Evolutionary conservation across 1,140 invertebrate species (phyloP).

Genomic region (Drosophila kepulauana): DNA sequence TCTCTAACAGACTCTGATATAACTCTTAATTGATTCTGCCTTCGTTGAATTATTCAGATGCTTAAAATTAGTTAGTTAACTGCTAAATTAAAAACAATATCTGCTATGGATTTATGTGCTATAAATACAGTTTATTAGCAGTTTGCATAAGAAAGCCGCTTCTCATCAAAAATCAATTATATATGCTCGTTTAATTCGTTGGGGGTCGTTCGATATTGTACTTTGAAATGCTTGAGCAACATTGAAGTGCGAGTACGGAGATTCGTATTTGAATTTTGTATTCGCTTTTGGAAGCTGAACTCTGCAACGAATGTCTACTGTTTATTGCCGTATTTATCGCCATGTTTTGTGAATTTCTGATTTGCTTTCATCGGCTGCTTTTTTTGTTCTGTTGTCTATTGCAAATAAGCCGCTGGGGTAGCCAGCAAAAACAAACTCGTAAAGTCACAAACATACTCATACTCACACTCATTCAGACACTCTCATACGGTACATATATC

Average conservation of each 20-base stretch:
- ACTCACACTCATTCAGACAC: background rate
- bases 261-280: background rate
- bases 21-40: constrained; percentile 2
- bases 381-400: background rate
- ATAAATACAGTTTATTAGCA: constrained; percentile 9
- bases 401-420: constrained; percentile 11
- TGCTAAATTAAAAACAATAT: background rate
- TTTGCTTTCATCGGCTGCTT: constrained; percentile 56
- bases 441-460: background rate
- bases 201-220: constrained; percentile 4
- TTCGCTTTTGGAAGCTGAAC: constrained; percentile 2
- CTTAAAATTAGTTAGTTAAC: background rate
- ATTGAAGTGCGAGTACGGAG: background rate
- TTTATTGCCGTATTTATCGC: constrained; percentile 29
- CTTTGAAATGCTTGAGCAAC: background rate
- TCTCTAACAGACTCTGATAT: background rate
- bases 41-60: background rate
- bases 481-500: background rate
- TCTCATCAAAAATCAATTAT: background rate
- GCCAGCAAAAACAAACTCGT: constrained; percentile 6
- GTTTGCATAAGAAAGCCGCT: background rate
- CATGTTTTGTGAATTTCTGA: constrained; percentile 65
- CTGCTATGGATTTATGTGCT: constrained; percentile 7
- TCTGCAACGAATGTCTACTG: constrained; percentile 5
- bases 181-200: background rate